Conservation (phyloP, 2,888 invertebrate species). For the Osmoderma eremita region DNA sequence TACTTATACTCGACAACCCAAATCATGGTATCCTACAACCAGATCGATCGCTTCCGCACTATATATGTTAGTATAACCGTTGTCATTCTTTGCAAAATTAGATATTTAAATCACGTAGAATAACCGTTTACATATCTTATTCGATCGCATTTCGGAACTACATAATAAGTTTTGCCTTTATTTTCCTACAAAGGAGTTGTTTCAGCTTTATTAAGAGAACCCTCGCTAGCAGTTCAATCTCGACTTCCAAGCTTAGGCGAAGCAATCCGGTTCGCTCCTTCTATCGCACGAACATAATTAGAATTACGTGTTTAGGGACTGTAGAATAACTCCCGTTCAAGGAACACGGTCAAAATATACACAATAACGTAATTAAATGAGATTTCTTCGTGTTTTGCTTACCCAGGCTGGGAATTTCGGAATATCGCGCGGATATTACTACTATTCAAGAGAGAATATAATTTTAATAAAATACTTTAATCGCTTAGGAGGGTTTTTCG, state of each 20-base stretch:
- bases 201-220: conserved; percentile 4
- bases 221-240: conserved; percentile 10
- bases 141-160: too few relatives aligned
- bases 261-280: conserved; percentile 17
- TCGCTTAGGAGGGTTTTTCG: too few relatives aligned
- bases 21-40: too few relatives aligned
- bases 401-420: conserved; percentile 24
- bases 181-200: conserved; percentile 8
- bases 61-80: too few relatives aligned
- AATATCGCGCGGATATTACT: conserved; percentile 9
- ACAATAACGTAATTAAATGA: conserved; percentile 29
- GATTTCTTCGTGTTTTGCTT: conserved; percentile 29
- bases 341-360: conserved; percentile 28
- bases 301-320: conserved; percentile 26
- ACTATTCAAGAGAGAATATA: not conserved
- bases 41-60: too few relatives aligned
- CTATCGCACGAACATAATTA: conserved; percentile 28
- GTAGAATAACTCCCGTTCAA: conserved; percentile 7
- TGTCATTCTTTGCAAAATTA: too few relatives aligned
- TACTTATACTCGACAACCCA: too few relatives aligned
- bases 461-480: conserved; percentile 17
- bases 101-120: too few relatives aligned
- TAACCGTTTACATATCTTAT: too few relatives aligned
- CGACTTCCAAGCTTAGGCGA: conserved; percentile 5
- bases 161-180: not conserved